Evolutionary conservation across 2,113 vertebrate species (phyloP).

Genomic region (Callocephalon fimbriatum): DNA sequence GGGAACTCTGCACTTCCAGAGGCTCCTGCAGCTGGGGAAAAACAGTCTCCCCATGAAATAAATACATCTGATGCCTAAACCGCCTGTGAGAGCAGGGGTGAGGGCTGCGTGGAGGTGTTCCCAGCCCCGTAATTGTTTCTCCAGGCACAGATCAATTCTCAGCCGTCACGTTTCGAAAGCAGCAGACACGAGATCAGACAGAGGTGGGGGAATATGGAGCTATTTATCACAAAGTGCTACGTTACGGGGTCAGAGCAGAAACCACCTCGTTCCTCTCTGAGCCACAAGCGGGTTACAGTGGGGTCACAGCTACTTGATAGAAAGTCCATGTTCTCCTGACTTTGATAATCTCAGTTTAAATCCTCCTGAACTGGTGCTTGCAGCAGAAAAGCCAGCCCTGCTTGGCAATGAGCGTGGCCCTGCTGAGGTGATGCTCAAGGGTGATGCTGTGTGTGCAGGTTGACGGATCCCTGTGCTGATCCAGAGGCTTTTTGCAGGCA

Average conservation of each 20-base stretch:
- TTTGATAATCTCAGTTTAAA: neutral
- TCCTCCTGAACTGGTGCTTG: neutral
- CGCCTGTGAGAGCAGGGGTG: neutral
- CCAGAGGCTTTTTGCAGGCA: neutral
- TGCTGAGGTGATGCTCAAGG: neutral
- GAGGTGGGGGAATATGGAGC: neutral
- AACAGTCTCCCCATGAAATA: neutral
- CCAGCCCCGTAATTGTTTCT: neutral
- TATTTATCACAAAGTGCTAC: neutral
- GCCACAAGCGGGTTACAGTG: rapidly evolving
- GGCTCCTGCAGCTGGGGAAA: neutral
- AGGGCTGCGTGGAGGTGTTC: neutral
- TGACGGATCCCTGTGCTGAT: neutral
- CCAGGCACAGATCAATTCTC: neutral
- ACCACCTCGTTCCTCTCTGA: neutral
- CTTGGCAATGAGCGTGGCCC: neutral
- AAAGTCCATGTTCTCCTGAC: neutral
- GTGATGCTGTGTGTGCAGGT: neutral
- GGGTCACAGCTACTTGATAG: neutral
- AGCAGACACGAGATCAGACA: neutral
- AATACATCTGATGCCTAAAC: neutral
- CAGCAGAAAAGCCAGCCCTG: neutral
- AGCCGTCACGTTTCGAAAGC: neutral
- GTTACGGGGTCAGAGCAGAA: rapidly evolving
- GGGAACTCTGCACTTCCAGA: neutral